Percentiles rank a stretch among this genome's conserved stretches.
These are phyloP conservation scores for Philotrypesis tridentata DNA, from an alignment of 1,140 invertebrate species.

Conservation along the genomic window DNA sequence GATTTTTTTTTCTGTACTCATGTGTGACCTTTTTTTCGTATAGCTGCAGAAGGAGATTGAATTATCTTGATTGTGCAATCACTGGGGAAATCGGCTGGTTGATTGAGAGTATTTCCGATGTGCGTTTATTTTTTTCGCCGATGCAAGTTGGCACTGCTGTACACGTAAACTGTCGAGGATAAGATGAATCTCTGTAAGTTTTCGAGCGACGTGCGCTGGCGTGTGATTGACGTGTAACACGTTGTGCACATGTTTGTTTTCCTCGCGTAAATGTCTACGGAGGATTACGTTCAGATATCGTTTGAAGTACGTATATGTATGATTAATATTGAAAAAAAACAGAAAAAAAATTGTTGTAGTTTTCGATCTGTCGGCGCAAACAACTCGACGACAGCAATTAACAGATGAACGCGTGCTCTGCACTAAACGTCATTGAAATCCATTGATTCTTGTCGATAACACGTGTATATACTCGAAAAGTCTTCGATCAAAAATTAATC, in stretches of 20 bases:
- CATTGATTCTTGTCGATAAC: background rate
- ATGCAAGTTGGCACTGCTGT: background rate
- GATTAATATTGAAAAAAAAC: background rate
- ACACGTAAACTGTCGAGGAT: background rate
- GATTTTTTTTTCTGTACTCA: background rate
- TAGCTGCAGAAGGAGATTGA: conserved; percentile 8
- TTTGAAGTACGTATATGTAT: background rate
- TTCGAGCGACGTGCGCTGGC: background rate
- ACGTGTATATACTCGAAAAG: background rate
- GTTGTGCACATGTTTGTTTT: background rate
- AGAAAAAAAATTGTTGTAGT: background rate
- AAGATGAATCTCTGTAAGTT: background rate
- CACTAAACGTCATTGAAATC: background rate
- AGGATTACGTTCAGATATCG: background rate
- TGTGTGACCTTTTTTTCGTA: background rate
- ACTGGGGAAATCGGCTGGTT: conserved; percentile 25
- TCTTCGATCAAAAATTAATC: background rate
- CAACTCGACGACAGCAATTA: too few relatives aligned
- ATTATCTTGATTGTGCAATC: conserved; percentile 41
- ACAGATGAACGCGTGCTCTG: background rate
- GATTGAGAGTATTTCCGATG: background rate
- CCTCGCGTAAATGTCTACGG: background rate
- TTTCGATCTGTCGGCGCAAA: background rate
- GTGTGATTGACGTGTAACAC: background rate
- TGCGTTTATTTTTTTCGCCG: background rate